Base-by-base conservation (phyloP, 2,797 vertebrate genomes). In the Acomys russatus region DNA sequence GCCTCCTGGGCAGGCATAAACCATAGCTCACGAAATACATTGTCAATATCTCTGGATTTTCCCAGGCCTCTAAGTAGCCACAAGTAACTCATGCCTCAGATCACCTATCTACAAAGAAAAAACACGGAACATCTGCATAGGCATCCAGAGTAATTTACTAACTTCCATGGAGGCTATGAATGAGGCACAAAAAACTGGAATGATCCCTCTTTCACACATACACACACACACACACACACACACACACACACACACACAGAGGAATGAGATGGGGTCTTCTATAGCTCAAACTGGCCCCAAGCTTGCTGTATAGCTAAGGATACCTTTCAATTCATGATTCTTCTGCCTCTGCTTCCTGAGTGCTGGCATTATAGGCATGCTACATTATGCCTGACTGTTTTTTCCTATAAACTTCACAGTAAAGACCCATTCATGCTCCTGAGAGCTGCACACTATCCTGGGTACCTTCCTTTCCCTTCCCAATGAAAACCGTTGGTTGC, bases 361-460 rank as follows among this genome's bases (percentile, higher is more conserved):
- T n/a, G 71, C 28, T 64, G 30, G 73, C 38, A 77, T 78, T n/a
- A n/a, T 25, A 61, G 86, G 35, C 56, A 74, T 61, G n/a, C 56
- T 33, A 54, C 35, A 61, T 30, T 28, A 44, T 88, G 56, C 25
- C 33, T 78, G 74, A 74, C 59, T n/a, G 7, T 28, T 66, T n/a
- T 33, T 18, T 64, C 54, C 78, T 54, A 38, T 59, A 91, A 94
- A 38, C 14, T 85, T 76, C 95, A 88, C 23, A 94, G 92, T 93
- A 0, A 6, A 96, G 2, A 38, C 8, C 51, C 56, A 4, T 0
- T 12, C 70, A 12, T 0, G 30, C 70, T 90, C 83, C 78, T 15
- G 23, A 68, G 68, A 73, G 25, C 44, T 35, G 0, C 10, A 92
- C 49, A 9, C 51, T 93, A 6, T 90, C 83, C n/a, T 1, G 15